Evolutionary conservation across 2,113 vertebrate genomes (phyloP).

Genomic region (Raja brachyura): DNA sequence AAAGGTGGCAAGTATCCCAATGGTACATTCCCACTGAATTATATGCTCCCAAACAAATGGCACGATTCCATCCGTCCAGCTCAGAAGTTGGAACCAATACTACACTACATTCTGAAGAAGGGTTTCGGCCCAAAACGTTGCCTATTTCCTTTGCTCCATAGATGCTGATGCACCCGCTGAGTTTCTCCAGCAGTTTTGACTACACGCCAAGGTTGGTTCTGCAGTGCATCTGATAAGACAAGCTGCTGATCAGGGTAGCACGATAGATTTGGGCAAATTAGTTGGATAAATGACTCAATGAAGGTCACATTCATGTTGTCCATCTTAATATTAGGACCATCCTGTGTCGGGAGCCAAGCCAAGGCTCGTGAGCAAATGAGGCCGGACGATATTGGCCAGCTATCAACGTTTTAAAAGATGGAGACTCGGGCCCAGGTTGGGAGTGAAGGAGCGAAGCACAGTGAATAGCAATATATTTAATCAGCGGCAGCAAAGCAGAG

Average conservation of each 20-base stretch:
- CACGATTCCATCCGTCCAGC: not conserved
- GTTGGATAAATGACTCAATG: not conserved
- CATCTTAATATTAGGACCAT: not conserved
- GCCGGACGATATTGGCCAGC: not conserved
- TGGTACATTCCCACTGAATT: not conserved
- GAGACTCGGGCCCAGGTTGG: not conserved
- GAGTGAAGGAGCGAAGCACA: not conserved
- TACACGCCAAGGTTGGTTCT: not conserved
- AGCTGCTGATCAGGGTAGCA: not conserved
- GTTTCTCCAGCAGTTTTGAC: too few relatives aligned
- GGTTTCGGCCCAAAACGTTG: too few relatives aligned
- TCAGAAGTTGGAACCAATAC: not conserved
- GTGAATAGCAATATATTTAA: conserved; percentile 57
- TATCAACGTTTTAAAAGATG: not conserved
- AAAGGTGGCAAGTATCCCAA: not conserved
- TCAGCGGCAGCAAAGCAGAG: conserved; percentile 58
- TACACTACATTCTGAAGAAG: too few relatives aligned
- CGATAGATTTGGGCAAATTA: not conserved
- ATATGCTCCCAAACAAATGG: not conserved
- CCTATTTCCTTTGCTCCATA: too few relatives aligned
- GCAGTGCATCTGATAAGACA: not conserved
- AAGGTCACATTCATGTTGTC: conserved; percentile 19
- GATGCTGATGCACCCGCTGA: too few relatives aligned
- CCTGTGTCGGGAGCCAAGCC: not conserved
- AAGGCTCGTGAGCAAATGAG: not conserved